These are phyloP conservation scores for Archegozetes longisetosus DNA, from an alignment of 1,140 invertebrate species.

Conservation along the genomic window DNA sequence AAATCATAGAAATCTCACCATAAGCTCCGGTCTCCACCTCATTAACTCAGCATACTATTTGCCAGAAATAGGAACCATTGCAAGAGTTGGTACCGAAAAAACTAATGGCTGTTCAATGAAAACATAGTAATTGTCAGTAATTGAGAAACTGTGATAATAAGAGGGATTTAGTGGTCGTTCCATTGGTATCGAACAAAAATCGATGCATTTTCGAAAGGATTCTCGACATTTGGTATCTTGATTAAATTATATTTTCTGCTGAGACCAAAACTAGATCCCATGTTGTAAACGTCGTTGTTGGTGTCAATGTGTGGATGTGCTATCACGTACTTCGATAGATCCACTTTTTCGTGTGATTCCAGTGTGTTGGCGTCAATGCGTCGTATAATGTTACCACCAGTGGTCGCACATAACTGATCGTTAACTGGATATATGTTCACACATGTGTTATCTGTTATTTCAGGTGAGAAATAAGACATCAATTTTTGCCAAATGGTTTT, in stretches of 20 bases:
- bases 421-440: constrained; percentile 28
- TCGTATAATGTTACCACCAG: constrained; percentile 29
- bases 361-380: constrained; percentile 30
- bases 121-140: constrained; percentile 65
- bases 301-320: constrained; percentile 59
- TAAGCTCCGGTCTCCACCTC: constrained; percentile 12
- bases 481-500: constrained; percentile 29
- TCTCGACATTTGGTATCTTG: constrained; percentile 10
- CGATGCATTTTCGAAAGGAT: constrained; percentile 5
- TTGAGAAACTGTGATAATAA: constrained; percentile 77
- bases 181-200: constrained; percentile 49
- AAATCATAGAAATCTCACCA: no score
- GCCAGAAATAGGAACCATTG: constrained; percentile 28
- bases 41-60: constrained; percentile 16
- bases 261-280: constrained; percentile 31
- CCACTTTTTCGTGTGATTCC: constrained; percentile 33
- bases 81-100: constrained; percentile 39
- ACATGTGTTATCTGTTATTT: constrained; percentile 33
- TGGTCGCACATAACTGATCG: constrained; percentile 32
- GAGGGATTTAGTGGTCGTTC: constrained; percentile 56
- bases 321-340: constrained; percentile 50
- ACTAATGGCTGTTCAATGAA: constrained; percentile 64
- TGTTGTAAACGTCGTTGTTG: constrained; percentile 59
- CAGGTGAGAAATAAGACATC: constrained; percentile 32
- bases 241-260: constrained; percentile 2